Conservation (phyloP, 1,140 invertebrate species). For the Ericerus pela region DNA sequence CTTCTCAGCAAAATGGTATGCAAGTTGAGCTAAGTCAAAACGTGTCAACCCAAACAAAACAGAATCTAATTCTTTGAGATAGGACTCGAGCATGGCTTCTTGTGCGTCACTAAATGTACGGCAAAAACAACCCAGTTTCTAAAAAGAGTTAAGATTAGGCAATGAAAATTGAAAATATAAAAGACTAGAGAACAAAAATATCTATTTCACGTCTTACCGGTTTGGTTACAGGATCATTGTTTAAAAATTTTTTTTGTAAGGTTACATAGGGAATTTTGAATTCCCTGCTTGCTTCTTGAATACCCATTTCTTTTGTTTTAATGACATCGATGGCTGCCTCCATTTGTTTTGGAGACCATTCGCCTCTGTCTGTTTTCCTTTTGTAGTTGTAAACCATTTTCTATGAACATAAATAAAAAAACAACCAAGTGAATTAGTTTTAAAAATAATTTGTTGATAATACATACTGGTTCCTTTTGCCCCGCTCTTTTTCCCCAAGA, state of each 20-base stretch:
- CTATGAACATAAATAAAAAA: too few species aligned
- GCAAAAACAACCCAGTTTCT: not conserved
- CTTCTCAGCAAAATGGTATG: conserved; percentile 17
- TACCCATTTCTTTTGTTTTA: not conserved
- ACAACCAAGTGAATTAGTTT: too few species aligned
- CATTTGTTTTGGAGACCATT: too few species aligned
- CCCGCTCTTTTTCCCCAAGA: too few species aligned
- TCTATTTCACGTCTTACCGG: not conserved
- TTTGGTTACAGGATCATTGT: not conserved
- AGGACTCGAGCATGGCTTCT: conserved; percentile 2
- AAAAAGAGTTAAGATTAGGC: too few species aligned
- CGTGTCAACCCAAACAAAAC: conserved; percentile 12
- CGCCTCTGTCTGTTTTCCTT: too few species aligned
- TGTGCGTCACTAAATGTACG: conserved; percentile 1
- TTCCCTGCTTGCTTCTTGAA: not conserved
- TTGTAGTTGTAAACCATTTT: too few species aligned
- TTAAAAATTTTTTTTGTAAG: not conserved
- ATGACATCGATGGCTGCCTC: not conserved
- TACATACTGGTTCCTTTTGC: too few species aligned
- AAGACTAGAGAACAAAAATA: too few species aligned
- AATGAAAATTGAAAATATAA: too few species aligned
- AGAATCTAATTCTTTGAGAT: conserved; percentile 12
- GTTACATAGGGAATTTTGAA: not conserved
- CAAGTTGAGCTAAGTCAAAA: conserved; percentile 13
- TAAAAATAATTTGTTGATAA: too few species aligned